Conservation (phyloP, 2,888 invertebrate genomes). For the Galeopsomyia nigrocyanea region DNA sequence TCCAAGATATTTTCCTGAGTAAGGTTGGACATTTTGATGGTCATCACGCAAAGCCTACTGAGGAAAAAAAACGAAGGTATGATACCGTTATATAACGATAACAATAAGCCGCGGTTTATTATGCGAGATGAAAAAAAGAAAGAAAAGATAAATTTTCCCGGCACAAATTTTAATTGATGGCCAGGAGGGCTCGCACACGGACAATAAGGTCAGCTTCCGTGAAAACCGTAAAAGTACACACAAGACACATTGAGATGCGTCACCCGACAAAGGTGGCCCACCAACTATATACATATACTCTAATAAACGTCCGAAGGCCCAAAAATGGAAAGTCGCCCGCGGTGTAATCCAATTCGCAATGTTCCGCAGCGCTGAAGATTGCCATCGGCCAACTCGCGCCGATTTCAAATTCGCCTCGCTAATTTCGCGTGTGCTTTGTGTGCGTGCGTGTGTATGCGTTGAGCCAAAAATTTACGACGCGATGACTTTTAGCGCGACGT, state of each 20-base stretch:
- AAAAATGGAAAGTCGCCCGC: slow-evolving; percentile 26
- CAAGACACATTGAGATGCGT: not conserved
- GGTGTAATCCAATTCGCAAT: slow-evolving; percentile 33
- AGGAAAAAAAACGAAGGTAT: no score
- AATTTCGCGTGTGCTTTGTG: slow-evolving; percentile 24
- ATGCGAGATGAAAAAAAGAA: not conserved
- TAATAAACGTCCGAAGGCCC: not conserved
- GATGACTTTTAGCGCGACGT: not conserved
- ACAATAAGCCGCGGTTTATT: no score
- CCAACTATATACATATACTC: not conserved
- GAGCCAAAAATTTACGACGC: slow-evolving; percentile 11
- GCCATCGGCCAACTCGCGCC: slow-evolving; percentile 19
- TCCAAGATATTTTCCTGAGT: no score
- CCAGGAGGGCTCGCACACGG: not conserved
- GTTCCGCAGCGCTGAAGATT: slow-evolving; percentile 17
- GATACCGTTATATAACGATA: no score
- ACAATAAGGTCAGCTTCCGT: slow-evolving; percentile 2
- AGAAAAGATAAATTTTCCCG: not conserved
- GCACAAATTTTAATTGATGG: slow-evolving; percentile 41
- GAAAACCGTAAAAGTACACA: not conserved
- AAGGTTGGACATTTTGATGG: no score
- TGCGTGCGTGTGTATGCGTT: no score
- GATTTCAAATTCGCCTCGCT: slow-evolving; percentile 26
- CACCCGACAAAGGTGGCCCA: not conserved
- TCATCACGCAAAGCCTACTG: no score